phyloP scores from a whole-genome alignment of 2,797 vertebrate species.

The Cryptoblepharus egeriae region DNA sequence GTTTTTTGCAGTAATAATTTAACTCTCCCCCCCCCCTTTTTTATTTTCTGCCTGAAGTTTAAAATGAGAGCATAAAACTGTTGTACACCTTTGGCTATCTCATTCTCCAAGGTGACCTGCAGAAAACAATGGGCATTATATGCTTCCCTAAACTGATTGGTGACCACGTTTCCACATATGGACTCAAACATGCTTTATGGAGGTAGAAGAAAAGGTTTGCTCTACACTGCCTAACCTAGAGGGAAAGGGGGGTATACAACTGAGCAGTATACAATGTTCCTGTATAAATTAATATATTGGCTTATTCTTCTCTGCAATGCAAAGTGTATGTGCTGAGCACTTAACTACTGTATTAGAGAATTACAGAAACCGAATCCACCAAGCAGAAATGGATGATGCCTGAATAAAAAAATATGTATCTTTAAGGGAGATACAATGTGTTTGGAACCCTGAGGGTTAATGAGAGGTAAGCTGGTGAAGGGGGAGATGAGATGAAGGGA shows the following conservation, averaged over 20 bases:
- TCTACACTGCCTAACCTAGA: conserved; percentile 45
- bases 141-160: conserved; percentile 42
- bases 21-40: no score
- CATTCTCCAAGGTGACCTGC: conserved; percentile 19
- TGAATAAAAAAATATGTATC: conserved; percentile 56
- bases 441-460: conserved; percentile 74
- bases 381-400: conserved; percentile 62
- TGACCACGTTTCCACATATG: conserved; percentile 34
- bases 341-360: conserved; percentile 61
- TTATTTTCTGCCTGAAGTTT: conserved; percentile 38
- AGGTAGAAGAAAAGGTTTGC: conserved; percentile 54
- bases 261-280: conserved; percentile 36
- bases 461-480: conserved; percentile 74
- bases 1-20: neutral
- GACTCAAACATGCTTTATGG: conserved; percentile 44
- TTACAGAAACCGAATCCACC: conserved; percentile 61
- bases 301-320: conserved; percentile 56
- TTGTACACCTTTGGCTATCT: conserved; percentile 36
- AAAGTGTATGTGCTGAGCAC: conserved; percentile 44
- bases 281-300: conserved; percentile 65
- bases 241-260: conserved; percentile 54
- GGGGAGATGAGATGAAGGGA: conserved; percentile 71
- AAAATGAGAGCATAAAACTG: conserved; percentile 37
- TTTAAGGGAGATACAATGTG: conserved; percentile 60
- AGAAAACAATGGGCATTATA: conserved; percentile 56